Evolutionary conservation across 2,113 vertebrate species (phyloP).

Genomic region (Onychostoma macrolepis): DNA sequence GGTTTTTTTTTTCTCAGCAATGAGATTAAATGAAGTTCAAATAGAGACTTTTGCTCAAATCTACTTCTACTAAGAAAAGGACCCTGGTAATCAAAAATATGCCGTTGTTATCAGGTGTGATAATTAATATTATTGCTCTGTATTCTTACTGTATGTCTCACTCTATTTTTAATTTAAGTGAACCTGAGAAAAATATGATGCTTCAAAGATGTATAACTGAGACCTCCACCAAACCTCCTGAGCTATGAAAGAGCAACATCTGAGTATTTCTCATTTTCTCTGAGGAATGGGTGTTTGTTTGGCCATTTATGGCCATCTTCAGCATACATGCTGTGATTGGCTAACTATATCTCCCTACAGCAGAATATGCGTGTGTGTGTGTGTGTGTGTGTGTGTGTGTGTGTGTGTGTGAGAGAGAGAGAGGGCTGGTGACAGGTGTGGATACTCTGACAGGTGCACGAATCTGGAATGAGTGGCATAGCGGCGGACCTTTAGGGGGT

Average conservation of each 20-base stretch:
- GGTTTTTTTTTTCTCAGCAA: not conserved
- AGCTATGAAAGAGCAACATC: not conserved
- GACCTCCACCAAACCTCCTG: not conserved
- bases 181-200: not conserved
- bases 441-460: conserved; percentile 77
- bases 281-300: conserved; percentile 2
- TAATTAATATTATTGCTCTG: not conserved
- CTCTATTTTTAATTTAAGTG: not conserved
- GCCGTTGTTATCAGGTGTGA: not conserved
- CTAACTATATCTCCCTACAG: conserved; percentile 40
- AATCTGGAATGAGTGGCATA: conserved; percentile 78
- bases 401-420: not conserved
- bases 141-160: not conserved
- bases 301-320: conserved; percentile 78
- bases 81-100: not conserved
- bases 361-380: conserved; percentile 11
- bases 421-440: conserved; percentile 80
- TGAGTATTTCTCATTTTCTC: not conserved
- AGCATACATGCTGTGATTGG: conserved; percentile 69
- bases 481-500: conserved; percentile 63
- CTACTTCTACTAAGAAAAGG: not conserved
- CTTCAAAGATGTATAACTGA: not conserved
- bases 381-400: not conserved
- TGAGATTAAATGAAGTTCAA: not conserved
- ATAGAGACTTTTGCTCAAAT: not conserved